Evolutionary conservation across 2,797 vertebrate species (phyloP).

Genomic region (Thamnophis elegans): DNA sequence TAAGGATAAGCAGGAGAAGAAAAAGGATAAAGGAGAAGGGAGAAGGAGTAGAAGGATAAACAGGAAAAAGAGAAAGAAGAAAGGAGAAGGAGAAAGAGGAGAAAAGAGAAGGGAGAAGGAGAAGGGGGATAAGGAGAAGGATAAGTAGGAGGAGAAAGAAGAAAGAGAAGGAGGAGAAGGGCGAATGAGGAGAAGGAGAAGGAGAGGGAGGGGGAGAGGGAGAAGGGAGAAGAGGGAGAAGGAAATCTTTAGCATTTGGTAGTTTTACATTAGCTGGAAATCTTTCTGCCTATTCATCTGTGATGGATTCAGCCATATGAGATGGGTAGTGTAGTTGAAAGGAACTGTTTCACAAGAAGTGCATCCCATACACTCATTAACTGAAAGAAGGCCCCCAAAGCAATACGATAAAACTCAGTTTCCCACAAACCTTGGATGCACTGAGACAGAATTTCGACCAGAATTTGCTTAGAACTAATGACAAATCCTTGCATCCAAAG

Average conservation of each 20-base stretch:
- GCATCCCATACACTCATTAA: background rate
- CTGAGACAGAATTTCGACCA: background rate
- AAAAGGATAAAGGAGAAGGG: no score
- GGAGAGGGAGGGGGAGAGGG: no score
- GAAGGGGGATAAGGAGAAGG: no score
- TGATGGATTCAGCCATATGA: background rate
- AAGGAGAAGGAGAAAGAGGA: no score
- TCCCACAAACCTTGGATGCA: background rate
- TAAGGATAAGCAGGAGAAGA: no score
- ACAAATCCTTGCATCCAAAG: background rate
- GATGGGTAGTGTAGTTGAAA: background rate
- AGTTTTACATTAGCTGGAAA: background rate
- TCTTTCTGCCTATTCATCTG: background rate
- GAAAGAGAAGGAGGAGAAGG: no score
- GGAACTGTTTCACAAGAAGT: background rate
- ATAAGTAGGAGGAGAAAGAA: no score
- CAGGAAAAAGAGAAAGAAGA: no score
- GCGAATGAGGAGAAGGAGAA: fast-evolving
- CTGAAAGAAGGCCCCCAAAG: background rate
- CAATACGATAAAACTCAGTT: background rate
- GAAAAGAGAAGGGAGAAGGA: no score
- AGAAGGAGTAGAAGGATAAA: no score
- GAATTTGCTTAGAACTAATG: background rate
- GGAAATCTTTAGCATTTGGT: background rate
- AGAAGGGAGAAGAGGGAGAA: no score